phyloP scores from a whole-genome alignment of 2,113 vertebrate species.

The Barbus barbus region DNA sequence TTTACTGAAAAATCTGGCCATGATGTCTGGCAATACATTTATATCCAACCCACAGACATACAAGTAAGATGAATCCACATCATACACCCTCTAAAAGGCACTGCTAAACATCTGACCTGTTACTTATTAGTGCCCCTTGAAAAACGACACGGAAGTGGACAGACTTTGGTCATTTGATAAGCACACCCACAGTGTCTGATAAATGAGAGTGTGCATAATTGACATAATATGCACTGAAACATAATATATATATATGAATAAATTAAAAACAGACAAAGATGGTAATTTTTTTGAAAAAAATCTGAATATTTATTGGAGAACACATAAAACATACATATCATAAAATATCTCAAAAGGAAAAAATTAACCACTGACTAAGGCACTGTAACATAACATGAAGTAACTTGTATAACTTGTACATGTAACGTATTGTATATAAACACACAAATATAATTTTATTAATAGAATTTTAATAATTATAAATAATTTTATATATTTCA shows the following conservation, averaged over 20 bases:
- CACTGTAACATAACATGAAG: too few relatives aligned
- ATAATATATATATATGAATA: background rate
- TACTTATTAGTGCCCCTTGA: background rate
- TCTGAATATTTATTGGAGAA: conserved; percentile 5
- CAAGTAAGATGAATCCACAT: background rate
- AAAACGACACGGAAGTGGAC: conserved; percentile 13
- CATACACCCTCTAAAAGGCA: background rate
- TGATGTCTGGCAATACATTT: background rate
- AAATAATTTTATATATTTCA: too few relatives aligned
- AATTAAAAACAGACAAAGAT: background rate
- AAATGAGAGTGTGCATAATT: conserved; percentile 19
- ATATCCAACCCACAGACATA: background rate
- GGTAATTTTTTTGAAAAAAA: background rate
- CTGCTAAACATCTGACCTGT: background rate
- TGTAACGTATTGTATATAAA: too few relatives aligned
- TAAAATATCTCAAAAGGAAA: background rate
- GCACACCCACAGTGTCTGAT: conserved; percentile 33
- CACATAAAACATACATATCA: background rate
- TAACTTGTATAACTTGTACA: too few relatives aligned
- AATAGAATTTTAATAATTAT: too few relatives aligned
- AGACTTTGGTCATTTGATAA: conserved; percentile 43
- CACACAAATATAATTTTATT: too few relatives aligned
- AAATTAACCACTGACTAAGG: background rate
- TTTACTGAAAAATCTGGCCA: conserved; percentile 12
- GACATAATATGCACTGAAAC: background rate